Conservation (phyloP, 2,113 vertebrate species). For the Cephalophus harveyi region DNA sequence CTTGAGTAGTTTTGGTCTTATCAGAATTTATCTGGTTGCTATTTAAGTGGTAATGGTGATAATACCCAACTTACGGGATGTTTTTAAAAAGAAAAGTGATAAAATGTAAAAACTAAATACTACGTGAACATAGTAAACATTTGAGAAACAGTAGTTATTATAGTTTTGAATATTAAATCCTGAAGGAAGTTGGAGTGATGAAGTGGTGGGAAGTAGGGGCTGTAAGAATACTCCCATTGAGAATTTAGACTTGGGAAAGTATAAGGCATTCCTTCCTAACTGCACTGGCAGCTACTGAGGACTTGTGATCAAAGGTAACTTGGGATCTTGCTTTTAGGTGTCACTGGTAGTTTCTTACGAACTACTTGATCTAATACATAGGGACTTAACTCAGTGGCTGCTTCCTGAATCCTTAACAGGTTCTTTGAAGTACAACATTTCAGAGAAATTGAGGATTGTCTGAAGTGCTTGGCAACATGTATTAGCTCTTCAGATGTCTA, state of each 20-base stretch:
- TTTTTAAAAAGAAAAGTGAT: background rate
- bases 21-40: background rate
- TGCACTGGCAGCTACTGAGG: background rate
- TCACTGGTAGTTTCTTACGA: background rate
- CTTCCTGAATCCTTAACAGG: slow-evolving; percentile 42
- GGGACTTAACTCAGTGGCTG: slow-evolving; percentile 20
- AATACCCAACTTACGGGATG: background rate
- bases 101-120: background rate
- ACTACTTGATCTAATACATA: slow-evolving; percentile 32
- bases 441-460: slow-evolving; percentile 38
- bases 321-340: slow-evolving; percentile 38
- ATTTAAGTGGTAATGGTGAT: background rate
- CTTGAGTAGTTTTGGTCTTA: background rate
- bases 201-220: background rate
- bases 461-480: slow-evolving; percentile 19
- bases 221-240: background rate
- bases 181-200: background rate
- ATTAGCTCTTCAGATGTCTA: slow-evolving; percentile 2
- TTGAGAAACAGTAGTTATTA: background rate
- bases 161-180: background rate
- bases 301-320: slow-evolving; percentile 37
- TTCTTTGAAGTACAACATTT: slow-evolving; percentile 53
- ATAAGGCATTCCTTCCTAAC: background rate
- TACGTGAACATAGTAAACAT: background rate
- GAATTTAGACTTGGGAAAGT: background rate